phyloP scores from a whole-genome alignment of 2,888 invertebrate species.

The Ommatoiulus sabulosus region DNA sequence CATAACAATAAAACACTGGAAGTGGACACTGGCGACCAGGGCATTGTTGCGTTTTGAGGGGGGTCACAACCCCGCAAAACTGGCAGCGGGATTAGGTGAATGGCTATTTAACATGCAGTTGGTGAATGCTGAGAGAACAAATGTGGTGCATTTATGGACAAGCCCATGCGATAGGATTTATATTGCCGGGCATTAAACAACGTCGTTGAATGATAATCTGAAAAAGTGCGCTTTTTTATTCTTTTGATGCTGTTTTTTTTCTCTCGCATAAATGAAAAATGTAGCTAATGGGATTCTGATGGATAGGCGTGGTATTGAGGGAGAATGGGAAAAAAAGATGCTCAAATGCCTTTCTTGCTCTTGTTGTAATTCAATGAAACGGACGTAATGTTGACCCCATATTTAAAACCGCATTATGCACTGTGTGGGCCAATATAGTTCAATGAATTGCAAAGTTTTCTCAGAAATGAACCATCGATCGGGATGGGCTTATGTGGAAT shows the following conservation, averaged over 20 bases:
- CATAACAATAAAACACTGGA: constrained; percentile 28
- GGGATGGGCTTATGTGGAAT: not conserved
- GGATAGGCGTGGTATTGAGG: constrained; percentile 25
- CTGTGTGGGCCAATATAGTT: not conserved
- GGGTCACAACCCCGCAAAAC: not conserved
- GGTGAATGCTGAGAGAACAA: not conserved
- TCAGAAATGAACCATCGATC: not conserved
- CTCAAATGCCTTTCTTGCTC: constrained; percentile 7
- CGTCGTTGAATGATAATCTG: not conserved
- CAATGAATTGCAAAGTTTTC: not conserved
- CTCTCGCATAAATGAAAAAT: not conserved
- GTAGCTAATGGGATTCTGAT: constrained; percentile 13
- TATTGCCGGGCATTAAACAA: constrained; percentile 11
- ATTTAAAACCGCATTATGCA: not conserved
- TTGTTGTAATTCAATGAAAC: not conserved
- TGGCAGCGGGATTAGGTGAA: not conserved
- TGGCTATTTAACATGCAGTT: constrained; percentile 28
- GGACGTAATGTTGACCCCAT: not conserved
- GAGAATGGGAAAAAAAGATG: not conserved
- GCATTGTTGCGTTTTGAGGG: constrained; percentile 12
- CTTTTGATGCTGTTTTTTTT: not conserved
- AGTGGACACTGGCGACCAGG: constrained; percentile 14
- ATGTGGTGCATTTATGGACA: constrained; percentile 15
- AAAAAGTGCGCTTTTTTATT: not conserved
- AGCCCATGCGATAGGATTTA: not conserved